These are phyloP conservation scores for Acanthosepion esculentum DNA, from an alignment of 2,888 invertebrate genomes.

Conservation along the genomic window DNA sequence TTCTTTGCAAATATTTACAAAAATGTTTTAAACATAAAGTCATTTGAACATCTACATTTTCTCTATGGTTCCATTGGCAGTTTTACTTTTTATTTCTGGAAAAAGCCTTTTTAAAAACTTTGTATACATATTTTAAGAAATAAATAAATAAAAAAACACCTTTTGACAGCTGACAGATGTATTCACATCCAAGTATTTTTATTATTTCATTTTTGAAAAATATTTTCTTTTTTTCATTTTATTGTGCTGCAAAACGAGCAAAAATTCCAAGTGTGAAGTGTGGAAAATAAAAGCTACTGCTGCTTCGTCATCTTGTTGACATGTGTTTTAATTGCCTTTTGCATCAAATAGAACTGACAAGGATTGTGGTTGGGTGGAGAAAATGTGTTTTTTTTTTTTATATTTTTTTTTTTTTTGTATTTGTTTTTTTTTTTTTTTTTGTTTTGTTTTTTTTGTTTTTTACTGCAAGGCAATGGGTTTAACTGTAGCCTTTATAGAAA, in stretches of 20 bases:
- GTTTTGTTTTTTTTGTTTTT: too few relatives aligned
- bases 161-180: slow-evolving; percentile 9
- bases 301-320: neutral
- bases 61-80: neutral
- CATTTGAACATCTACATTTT: neutral
- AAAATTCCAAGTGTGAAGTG: neutral
- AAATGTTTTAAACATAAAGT: neutral
- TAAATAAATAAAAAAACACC: neutral
- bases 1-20: neutral
- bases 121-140: neutral
- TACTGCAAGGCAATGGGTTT: neutral
- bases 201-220: neutral
- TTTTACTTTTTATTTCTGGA: neutral
- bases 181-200: neutral
- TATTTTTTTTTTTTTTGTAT: too few relatives aligned
- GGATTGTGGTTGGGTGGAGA: too few relatives aligned
- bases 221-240: neutral
- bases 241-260: neutral
- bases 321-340: neutral
- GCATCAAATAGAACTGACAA: neutral
- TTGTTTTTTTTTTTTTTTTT: too few relatives aligned
- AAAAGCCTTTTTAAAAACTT: neutral
- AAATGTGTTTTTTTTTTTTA: too few relatives aligned
- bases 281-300: neutral
- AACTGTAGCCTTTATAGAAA: neutral